A percentile compares a stretch with the other conserved stretches of the same genome.
Conservation (phyloP, 37 sponge, comb jelly and placozoan species). For the Beroe ovata region DNA sequence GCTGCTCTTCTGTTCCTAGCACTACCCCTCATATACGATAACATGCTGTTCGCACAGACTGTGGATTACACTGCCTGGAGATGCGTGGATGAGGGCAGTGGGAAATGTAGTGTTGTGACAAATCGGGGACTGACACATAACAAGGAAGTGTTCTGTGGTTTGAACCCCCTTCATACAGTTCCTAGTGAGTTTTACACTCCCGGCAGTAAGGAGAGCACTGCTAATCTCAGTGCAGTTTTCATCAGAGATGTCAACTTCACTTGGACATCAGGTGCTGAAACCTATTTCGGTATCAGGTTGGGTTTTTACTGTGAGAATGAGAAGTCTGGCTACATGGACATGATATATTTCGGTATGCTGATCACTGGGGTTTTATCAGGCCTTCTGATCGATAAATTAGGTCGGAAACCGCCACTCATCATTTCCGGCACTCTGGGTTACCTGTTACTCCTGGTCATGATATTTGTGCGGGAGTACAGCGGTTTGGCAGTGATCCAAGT, state of each 20-base stretch:
- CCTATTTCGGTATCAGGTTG: not conserved
- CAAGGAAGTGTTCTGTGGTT: not conserved
- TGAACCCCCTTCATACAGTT: not conserved
- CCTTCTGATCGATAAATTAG: not conserved
- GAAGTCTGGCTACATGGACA: not conserved
- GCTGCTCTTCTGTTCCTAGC: not conserved
- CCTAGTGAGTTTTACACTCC: not conserved
- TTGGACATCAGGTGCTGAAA: not conserved
- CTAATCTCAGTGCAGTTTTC: not conserved
- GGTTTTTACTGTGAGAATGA: not conserved
- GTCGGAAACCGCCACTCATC: conserved; percentile 8
- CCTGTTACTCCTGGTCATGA: not conserved
- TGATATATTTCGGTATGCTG: not conserved
- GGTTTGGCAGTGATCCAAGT: conserved; percentile 1
- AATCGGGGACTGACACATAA: not conserved
- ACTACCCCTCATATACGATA: not conserved
- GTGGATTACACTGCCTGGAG: conserved; percentile 11
- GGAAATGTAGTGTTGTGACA: not conserved
- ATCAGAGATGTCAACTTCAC: conserved; percentile 1
- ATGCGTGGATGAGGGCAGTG: not conserved
- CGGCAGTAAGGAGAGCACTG: not conserved
- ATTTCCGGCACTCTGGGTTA: not conserved
- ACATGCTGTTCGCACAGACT: not conserved
- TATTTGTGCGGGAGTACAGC: not conserved
- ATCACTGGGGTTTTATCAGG: not conserved